A percentile compares a stretch with the other conserved stretches of the same genome.
These are phyloP conservation scores for Lucifuga dentata DNA, from an alignment of 2,113 vertebrate species.

Conservation along the genomic window DNA sequence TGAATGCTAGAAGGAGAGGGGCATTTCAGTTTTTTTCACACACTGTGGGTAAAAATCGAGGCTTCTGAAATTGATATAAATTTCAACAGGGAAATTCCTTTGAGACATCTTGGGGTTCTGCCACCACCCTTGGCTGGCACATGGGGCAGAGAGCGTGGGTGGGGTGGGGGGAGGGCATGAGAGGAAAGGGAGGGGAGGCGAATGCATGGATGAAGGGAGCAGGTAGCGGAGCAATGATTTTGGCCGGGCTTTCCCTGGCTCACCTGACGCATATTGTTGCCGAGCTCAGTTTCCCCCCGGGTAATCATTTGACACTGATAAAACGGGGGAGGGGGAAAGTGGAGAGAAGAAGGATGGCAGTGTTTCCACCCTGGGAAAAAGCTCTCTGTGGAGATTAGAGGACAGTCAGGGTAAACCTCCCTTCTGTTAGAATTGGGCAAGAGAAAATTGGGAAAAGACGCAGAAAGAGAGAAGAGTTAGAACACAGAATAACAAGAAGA, in stretches of 20 bases:
- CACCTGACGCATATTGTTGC: constrained; percentile 58
- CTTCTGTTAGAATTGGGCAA: constrained; percentile 41
- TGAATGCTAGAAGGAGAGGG: constrained; percentile 14
- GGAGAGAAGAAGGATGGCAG: constrained; percentile 66
- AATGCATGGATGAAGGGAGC: constrained; percentile 20
- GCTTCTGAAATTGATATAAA: constrained; percentile 69
- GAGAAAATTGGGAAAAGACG: constrained; percentile 12
- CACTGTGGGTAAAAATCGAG: constrained; percentile 44
- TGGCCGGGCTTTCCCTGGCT: constrained; percentile 46
- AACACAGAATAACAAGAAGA: constrained; percentile 14
- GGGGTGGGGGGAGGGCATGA: constrained; percentile 31
- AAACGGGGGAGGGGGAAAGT: constrained; percentile 47
- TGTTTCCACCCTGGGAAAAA: constrained; percentile 75
- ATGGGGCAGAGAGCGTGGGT: constrained; percentile 25
- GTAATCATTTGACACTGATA: constrained; percentile 78
- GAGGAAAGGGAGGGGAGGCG: constrained; percentile 15
- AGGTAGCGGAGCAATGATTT: constrained; percentile 37
- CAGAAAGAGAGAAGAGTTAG: constrained; percentile 12
- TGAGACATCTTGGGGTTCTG: constrained; percentile 52
- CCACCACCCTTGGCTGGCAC: constrained; percentile 52
- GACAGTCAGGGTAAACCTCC: constrained; percentile 63
- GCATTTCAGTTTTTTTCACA: constrained; percentile 52
- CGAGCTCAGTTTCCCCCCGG: constrained; percentile 55
- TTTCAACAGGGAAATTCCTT: constrained; percentile 75
- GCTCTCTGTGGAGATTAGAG: constrained; percentile 59